These are phyloP conservation scores for Machimus atricapillus DNA, from an alignment of 2,888 invertebrate genomes.

Conservation along the genomic window DNA sequence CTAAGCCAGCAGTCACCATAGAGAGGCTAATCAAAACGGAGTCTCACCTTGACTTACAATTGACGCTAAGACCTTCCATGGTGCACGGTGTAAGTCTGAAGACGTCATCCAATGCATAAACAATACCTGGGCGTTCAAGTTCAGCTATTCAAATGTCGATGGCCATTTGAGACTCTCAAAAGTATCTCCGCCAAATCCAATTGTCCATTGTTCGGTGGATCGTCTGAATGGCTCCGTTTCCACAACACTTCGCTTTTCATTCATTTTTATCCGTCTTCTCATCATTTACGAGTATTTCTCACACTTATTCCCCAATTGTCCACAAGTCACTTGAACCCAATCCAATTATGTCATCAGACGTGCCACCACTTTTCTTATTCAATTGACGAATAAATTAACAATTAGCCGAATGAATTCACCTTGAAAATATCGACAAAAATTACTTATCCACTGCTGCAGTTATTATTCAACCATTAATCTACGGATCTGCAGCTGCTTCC, in stretches of 20 bases:
- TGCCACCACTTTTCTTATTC: background rate
- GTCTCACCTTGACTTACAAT: conserved; percentile 44
- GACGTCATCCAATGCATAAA: conserved; percentile 31
- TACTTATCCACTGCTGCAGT: background rate
- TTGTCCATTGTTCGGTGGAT: background rate
- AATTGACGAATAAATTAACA: background rate
- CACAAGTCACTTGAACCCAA: background rate
- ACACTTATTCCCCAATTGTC: background rate
- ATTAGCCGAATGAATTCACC: background rate
- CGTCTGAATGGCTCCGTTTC: background rate
- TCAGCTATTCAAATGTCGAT: conserved; percentile 15
- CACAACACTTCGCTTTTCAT: background rate
- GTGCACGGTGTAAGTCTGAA: conserved; percentile 8
- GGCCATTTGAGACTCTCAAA: background rate
- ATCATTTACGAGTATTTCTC: background rate
- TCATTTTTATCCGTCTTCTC: background rate
- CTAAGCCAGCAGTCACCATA: conserved; percentile 37
- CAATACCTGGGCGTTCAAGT: conserved; percentile 9
- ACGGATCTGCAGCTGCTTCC: background rate
- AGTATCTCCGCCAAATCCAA: background rate
- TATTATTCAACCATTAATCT: background rate
- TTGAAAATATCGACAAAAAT: background rate
- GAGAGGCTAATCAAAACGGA: conserved; percentile 3
- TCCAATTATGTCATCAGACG: background rate
- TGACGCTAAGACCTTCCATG: conserved; percentile 34